Conservation (phyloP, 2,113 vertebrate species). For the Gobio gobio region DNA sequence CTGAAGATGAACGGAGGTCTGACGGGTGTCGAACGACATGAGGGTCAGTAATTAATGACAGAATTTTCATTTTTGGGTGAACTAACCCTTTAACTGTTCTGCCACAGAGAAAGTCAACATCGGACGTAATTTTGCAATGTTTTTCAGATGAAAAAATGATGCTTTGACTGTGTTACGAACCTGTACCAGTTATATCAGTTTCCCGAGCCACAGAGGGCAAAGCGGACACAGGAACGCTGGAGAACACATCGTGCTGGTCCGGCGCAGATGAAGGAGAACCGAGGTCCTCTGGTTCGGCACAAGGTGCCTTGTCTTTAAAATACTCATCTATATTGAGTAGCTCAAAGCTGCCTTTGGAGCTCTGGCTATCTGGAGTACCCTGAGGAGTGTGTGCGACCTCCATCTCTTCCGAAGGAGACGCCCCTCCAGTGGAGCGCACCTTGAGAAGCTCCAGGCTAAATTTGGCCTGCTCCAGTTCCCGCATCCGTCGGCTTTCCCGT, state of each 20-base stretch:
- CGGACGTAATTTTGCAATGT: too few species aligned
- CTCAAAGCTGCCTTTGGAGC: slow-evolving; percentile 93
- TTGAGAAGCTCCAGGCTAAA: slow-evolving; percentile 96
- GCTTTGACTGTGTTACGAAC: too few species aligned
- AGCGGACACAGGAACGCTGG: slow-evolving; percentile 56
- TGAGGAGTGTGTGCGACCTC: slow-evolving; percentile 82
- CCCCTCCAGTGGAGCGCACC: slow-evolving; percentile 84
- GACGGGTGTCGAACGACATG: too few species aligned
- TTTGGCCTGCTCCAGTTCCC: slow-evolving; percentile 94
- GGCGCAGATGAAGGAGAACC: slow-evolving; percentile 55
- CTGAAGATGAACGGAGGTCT: too few species aligned
- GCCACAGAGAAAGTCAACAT: too few species aligned
- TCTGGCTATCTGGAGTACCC: slow-evolving; percentile 91
- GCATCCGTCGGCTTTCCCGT: slow-evolving; percentile 92
- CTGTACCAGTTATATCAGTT: too few species aligned
- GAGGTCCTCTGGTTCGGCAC: slow-evolving; percentile 66
- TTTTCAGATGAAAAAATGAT: too few species aligned
- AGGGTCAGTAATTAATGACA: too few species aligned
- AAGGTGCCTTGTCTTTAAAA: slow-evolving; percentile 70
- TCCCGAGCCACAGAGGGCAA: slow-evolving; percentile 29
- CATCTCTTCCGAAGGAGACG: slow-evolving; percentile 86
- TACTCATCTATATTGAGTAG: slow-evolving; percentile 83
- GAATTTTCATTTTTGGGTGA: too few species aligned
- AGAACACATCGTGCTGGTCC: slow-evolving; percentile 43
- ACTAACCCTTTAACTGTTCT: too few species aligned